These are phyloP conservation scores for Lerema accius DNA, from an alignment of 1,140 invertebrate species.

Conservation along the genomic window DNA sequence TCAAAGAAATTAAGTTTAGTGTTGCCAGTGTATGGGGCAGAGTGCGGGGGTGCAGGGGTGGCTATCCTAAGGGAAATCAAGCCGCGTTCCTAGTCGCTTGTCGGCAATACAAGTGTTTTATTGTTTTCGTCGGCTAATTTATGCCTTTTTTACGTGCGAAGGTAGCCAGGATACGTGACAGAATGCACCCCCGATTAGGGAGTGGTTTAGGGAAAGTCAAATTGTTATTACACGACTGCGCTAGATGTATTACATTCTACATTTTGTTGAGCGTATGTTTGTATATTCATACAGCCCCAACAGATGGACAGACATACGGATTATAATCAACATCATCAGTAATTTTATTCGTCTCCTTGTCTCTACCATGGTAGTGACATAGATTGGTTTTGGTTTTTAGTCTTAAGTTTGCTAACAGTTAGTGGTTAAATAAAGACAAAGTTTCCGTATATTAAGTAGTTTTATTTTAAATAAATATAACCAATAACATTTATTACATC, in stretches of 20 bases:
- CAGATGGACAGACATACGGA: no score
- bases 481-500: constrained; percentile 83
- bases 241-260: no score
- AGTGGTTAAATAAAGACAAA: constrained; percentile 38
- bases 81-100: constrained; percentile 15
- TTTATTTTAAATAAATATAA: constrained; percentile 83
- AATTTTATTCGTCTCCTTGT: no score
- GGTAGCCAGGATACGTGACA: constrained; percentile 1
- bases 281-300: no score
- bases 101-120: constrained; percentile 29
- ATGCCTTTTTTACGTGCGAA: constrained; percentile 23
- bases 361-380: no score
- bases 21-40: no score
- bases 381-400: no score
- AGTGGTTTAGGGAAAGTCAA: background rate
- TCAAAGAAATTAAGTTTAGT: constrained; percentile 19
- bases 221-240: no score
- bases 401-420: no score
- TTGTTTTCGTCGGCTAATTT: constrained; percentile 22
- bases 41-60: no score
- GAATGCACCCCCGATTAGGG: background rate
- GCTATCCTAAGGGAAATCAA: constrained; percentile 36
- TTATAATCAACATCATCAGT: no score
- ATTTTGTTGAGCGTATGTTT: no score
- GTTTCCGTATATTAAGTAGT: constrained; percentile 76